Evolutionary conservation across 2,888 invertebrate genomes (phyloP).

Genomic region (Meandrusa payeni): DNA sequence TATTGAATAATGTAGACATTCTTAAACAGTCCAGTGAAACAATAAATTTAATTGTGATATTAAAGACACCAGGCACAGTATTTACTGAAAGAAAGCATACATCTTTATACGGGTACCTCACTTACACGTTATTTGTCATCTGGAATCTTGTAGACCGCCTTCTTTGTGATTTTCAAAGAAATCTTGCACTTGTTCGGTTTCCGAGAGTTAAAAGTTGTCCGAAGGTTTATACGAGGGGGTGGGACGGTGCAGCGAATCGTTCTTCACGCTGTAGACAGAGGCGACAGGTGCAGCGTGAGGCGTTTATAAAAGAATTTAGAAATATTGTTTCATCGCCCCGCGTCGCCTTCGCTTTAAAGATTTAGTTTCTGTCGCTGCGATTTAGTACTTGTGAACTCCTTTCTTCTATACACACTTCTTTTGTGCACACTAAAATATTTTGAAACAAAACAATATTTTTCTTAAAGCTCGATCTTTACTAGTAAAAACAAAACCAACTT

Average conservation of each 20-base stretch:
- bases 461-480: too few species aligned
- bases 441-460: too few species aligned
- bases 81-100: neutral
- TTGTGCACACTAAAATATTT: too few species aligned
- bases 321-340: conserved; percentile 16
- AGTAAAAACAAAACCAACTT: too few species aligned
- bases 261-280: conserved; percentile 14
- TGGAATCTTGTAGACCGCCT: conserved; percentile 30
- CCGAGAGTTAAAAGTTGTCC: conserved; percentile 26
- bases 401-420: too few species aligned
- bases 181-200: conserved; percentile 36
- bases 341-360: conserved; percentile 8
- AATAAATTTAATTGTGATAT: too few species aligned
- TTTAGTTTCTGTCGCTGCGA: conserved; percentile 1
- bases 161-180: conserved; percentile 42
- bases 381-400: neutral
- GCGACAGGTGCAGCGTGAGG: conserved; percentile 20
- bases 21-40: too few species aligned
- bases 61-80: too few species aligned
- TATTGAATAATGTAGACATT: too few species aligned
- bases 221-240: conserved; percentile 10
- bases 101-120: neutral
- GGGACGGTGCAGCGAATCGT: conserved; percentile 19
- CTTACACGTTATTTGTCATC: conserved; percentile 12
- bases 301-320: conserved; percentile 21